A percentile compares a stretch with the other conserved stretches of the same genome.
Evolutionary conservation across 30 jellyfish, hydroid and myxozoan genomes (phyloP).

Genomic region (Chrysaora quinquecirrha): DNA sequence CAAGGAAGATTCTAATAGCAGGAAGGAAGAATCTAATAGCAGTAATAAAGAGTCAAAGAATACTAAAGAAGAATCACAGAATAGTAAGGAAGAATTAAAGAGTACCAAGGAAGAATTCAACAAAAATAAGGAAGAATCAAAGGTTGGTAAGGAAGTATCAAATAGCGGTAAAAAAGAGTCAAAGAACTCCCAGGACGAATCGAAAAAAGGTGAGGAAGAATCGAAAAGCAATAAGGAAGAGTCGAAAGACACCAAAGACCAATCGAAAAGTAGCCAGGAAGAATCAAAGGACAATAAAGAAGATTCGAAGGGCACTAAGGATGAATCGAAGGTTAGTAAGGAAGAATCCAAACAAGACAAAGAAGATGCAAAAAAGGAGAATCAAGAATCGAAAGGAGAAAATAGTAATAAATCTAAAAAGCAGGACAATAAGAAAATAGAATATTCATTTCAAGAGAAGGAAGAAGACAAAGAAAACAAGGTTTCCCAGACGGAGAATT

Average conservation of each 20-base stretch:
- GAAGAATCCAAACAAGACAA: neutral
- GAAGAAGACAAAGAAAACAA: neutral
- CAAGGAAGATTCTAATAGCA: neutral
- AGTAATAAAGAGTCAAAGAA: neutral
- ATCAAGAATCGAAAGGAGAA: neutral
- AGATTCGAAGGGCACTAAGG: neutral
- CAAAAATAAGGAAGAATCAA: constrained; percentile 5
- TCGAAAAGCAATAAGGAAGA: neutral
- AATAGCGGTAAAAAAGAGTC: constrained; percentile 2
- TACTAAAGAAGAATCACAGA: neutral
- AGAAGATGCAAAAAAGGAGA: neutral
- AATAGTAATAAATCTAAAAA: neutral
- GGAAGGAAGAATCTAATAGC: neutral
- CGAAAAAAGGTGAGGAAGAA: neutral
- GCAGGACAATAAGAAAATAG: neutral
- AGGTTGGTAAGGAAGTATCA: neutral
- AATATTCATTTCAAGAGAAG: neutral
- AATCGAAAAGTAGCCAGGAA: neutral
- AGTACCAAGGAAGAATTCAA: neutral
- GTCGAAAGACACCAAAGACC: neutral
- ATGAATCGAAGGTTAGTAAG: too few relatives aligned
- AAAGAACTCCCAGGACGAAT: neutral
- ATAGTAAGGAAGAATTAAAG: neutral
- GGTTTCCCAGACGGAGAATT: neutral
- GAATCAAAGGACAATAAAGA: neutral